These are phyloP conservation scores for Halesus radiatus DNA, from an alignment of 1,140 invertebrate species.

Conservation along the genomic window DNA sequence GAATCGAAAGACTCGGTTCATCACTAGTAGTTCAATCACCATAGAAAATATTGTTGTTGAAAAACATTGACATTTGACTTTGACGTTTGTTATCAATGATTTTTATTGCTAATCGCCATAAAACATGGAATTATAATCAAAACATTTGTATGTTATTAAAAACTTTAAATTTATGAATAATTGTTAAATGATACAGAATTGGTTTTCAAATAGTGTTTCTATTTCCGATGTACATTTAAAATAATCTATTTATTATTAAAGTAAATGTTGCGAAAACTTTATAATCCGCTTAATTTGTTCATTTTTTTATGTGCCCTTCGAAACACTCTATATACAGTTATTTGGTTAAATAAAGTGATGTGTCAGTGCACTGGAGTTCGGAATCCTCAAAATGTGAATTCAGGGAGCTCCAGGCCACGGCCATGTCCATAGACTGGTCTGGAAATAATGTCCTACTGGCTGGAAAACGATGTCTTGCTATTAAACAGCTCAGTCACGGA, in stretches of 20 bases:
- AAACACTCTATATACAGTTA: too few species aligned
- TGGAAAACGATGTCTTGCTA: slow-evolving; percentile 85
- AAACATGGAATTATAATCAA: background rate
- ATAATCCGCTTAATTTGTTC: too few species aligned
- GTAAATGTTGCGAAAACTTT: too few species aligned
- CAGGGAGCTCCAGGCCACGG: slow-evolving; percentile 83
- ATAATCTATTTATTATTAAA: too few species aligned
- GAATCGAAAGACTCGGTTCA: too few species aligned
- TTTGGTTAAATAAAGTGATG: slow-evolving; percentile 55
- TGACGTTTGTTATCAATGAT: background rate
- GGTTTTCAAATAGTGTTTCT: too few species aligned
- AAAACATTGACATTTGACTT: background rate
- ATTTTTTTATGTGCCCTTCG: too few species aligned
- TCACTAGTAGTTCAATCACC: background rate
- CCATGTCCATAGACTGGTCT: slow-evolving; percentile 90
- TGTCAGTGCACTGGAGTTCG: slow-evolving; percentile 69
- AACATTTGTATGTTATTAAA: too few species aligned
- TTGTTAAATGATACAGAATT: too few species aligned
- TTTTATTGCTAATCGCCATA: background rate
- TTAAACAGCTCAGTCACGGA: slow-evolving; percentile 81
- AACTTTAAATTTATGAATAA: too few species aligned
- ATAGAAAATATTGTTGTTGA: background rate
- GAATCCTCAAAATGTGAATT: slow-evolving; percentile 70
- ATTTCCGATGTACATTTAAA: too few species aligned
- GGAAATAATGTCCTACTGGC: slow-evolving; percentile 88